Percentiles rank a stretch among this genome's conserved stretches.
Evolutionary conservation across 2,888 invertebrate genomes (phyloP).

Genomic region (Lasioglossum zephyrum): DNA sequence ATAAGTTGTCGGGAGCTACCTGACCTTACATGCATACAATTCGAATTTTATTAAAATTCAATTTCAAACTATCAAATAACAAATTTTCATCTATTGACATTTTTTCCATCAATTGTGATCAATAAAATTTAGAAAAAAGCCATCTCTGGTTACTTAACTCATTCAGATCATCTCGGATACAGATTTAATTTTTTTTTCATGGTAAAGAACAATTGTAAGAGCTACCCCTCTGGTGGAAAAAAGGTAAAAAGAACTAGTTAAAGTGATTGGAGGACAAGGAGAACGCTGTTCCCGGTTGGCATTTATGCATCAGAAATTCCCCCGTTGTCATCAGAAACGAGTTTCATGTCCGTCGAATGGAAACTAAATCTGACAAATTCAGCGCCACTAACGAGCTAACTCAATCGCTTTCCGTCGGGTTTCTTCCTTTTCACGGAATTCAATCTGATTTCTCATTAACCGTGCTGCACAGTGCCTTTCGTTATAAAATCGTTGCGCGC

Average conservation of each 20-base stretch:
- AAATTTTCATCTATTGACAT: not conserved
- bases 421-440: slow-evolving; percentile 23
- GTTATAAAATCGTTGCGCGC: slow-evolving; percentile 18
- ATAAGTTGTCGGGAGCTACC: too few species aligned
- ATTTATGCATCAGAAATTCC: slow-evolving; percentile 19
- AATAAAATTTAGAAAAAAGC: not conserved
- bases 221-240: not conserved
- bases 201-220: not conserved
- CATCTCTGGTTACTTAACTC: not conserved
- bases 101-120: not conserved
- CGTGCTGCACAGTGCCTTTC: slow-evolving; percentile 3
- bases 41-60: not conserved
- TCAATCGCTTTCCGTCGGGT: slow-evolving; percentile 1
- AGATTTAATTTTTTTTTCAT: not conserved
- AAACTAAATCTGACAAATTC: slow-evolving; percentile 11
- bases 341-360: not conserved
- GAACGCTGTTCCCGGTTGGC: not conserved
- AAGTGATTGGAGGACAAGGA: not conserved
- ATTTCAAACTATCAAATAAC: not conserved
- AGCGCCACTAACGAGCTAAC: slow-evolving; percentile 11
- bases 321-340: not conserved
- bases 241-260: not conserved
- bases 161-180: not conserved
- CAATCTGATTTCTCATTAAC: slow-evolving; percentile 22
- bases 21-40: not conserved